phyloP scores from a whole-genome alignment of 2,888 invertebrate genomes.

The Reticulitermes lucifugus region DNA sequence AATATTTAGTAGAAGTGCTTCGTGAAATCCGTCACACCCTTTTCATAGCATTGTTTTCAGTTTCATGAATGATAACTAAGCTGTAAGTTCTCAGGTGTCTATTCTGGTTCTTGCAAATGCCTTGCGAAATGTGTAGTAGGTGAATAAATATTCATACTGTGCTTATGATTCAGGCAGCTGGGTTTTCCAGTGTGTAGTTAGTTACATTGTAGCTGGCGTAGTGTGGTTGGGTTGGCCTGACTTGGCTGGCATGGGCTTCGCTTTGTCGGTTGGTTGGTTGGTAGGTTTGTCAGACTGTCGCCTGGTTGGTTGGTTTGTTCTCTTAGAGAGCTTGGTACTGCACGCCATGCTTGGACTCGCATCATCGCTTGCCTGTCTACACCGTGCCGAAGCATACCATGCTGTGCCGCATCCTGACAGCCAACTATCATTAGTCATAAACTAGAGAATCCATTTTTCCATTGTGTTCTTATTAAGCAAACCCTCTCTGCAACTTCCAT shows the following conservation, averaged over 20 bases:
- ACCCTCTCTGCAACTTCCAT: slow-evolving; percentile 50
- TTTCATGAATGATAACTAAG: too few relatives aligned
- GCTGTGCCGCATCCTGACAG: slow-evolving; percentile 52
- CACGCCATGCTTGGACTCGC: slow-evolving; percentile 46
- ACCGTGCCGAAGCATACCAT: slow-evolving; percentile 20
- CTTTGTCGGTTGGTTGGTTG: slow-evolving; percentile 6
- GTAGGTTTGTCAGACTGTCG: neutral
- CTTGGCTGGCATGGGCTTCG: slow-evolving; percentile 28
- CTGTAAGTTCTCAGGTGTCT: too few relatives aligned
- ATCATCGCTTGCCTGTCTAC: slow-evolving; percentile 35
- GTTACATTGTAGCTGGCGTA: slow-evolving; percentile 22
- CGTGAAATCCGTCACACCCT: too few relatives aligned
- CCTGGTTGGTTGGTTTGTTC: slow-evolving; percentile 8
- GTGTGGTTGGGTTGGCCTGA: slow-evolving; percentile 10
- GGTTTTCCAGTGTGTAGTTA: neutral
- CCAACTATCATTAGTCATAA: slow-evolving; percentile 55
- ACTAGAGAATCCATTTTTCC: slow-evolving; percentile 54
- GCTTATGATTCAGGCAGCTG: slow-evolving; percentile 24
- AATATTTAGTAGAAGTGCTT: too few relatives aligned
- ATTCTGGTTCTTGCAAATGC: too few relatives aligned
- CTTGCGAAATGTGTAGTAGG: too few relatives aligned
- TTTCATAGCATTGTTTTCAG: too few relatives aligned
- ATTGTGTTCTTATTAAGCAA: slow-evolving; percentile 55
- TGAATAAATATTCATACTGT: neutral
- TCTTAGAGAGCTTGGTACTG: slow-evolving; percentile 26